Conservation (phyloP, 2,888 invertebrate genomes). For the Ornithoptera alexandrae region DNA sequence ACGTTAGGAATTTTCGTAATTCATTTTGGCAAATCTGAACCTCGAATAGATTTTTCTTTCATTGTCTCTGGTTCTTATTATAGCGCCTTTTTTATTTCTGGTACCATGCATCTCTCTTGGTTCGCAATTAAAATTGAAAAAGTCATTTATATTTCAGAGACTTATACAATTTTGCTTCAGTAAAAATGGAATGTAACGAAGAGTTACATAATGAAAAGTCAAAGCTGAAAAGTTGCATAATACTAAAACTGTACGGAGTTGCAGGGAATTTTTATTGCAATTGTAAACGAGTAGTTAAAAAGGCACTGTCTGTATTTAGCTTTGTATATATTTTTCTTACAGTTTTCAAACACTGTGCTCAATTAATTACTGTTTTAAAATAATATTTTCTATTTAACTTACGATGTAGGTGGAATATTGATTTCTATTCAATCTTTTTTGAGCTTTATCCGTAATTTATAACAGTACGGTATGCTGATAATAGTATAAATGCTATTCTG, state of each 20-base stretch:
- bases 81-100: neutral
- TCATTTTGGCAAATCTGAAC: neutral
- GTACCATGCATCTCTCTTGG: neutral
- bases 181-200: conserved; percentile 22
- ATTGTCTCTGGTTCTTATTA: conserved; percentile 1
- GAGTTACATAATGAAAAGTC: conserved; percentile 22
- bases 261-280: conserved; percentile 18
- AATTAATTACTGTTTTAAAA: neutral
- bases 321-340: conserved; percentile 1
- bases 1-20: neutral
- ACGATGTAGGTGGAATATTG: too few relatives aligned
- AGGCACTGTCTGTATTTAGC: neutral
- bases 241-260: conserved; percentile 14
- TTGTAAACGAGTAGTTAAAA: conserved; percentile 15
- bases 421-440: too few relatives aligned
- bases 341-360: neutral
- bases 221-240: conserved; percentile 23
- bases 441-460: too few relatives aligned
- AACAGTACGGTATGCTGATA: too few relatives aligned
- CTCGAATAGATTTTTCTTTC: neutral
- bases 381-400: too few relatives aligned
- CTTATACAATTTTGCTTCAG: conserved; percentile 12
- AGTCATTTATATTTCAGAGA: conserved; percentile 14
- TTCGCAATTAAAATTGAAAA: conserved; percentile 15
- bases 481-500: too few relatives aligned